phyloP scores from a whole-genome alignment of 30 jellyfish, hydroid and myxozoan genomes.

The Catostylus mosaicus region DNA sequence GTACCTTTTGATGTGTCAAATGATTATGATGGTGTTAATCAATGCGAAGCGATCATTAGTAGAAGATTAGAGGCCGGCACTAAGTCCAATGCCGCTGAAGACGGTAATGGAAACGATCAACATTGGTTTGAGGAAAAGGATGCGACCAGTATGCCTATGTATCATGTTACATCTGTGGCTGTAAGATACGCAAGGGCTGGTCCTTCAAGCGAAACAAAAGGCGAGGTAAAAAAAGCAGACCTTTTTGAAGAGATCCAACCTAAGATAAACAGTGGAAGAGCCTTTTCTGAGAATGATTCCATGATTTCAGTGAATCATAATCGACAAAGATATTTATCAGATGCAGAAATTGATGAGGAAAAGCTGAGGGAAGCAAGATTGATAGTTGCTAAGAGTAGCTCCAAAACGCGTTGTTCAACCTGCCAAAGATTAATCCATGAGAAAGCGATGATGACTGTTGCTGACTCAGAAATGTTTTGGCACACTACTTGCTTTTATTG shows the following conservation, averaged over 20 bases:
- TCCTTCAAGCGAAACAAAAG: background rate
- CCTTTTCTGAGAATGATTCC: conserved; percentile 50
- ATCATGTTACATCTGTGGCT: conserved; percentile 68
- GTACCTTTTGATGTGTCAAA: background rate
- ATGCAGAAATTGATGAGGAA: conserved; percentile 34
- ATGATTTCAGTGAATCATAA: background rate
- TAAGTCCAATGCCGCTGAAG: background rate
- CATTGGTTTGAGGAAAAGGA: conserved; percentile 5
- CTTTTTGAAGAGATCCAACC: background rate
- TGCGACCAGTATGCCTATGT: conserved; percentile 37
- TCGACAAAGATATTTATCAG: conserved; percentile 37
- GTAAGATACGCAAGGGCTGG: conserved; percentile 54
- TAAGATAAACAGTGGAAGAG: background rate
- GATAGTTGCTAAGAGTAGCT: background rate
- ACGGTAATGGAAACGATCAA: background rate
- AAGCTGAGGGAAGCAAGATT: conserved; percentile 44
- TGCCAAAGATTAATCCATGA: conserved; percentile 51
- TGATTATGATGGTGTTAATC: background rate
- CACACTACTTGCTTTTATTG: conserved; percentile 59
- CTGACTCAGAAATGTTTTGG: conserved; percentile 58
- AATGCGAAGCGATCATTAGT: background rate
- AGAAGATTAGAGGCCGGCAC: background rate
- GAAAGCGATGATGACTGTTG: conserved; percentile 52
- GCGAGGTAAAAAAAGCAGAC: background rate
- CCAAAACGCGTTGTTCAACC: conserved; percentile 43